Conservation (phyloP, 2,797 vertebrate genomes). For the Thripadectes ignobilis region DNA sequence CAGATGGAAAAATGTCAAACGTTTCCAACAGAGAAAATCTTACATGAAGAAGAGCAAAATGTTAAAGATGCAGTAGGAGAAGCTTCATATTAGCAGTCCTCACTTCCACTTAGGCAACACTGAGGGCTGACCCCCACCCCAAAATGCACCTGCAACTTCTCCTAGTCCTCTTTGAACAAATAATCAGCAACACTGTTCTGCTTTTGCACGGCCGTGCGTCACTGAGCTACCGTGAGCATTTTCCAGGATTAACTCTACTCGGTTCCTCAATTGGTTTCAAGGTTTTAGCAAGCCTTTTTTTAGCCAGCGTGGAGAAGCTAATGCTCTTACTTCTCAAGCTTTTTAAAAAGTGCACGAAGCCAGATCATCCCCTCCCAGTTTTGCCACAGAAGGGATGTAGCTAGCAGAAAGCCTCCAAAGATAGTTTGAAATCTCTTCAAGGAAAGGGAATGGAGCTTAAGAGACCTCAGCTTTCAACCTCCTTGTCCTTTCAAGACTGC, state of each 20-base stretch:
- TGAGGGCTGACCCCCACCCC: neutral
- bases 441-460: neutral
- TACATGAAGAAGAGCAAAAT: neutral
- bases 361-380: constrained; percentile 63
- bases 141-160: neutral
- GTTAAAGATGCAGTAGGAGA: neutral
- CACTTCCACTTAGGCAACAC: neutral
- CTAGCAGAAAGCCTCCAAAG: constrained; percentile 34
- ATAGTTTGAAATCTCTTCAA: neutral
- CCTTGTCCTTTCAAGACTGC: neutral
- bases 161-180: neutral
- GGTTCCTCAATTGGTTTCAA: constrained; percentile 54
- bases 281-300: constrained; percentile 65
- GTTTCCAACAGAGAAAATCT: neutral
- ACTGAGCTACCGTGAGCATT: constrained; percentile 37
- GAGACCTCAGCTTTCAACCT: neutral
- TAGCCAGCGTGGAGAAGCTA: constrained; percentile 55
- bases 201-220: neutral
- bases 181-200: neutral
- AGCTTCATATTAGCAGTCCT: neutral
- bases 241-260: constrained; percentile 62
- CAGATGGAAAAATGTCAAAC: neutral
- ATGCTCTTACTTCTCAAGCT: constrained; percentile 69
- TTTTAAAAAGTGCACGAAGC: constrained; percentile 53
- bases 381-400: constrained; percentile 28